Conservation (phyloP, 2,113 vertebrate species). For the Columba livia region DNA sequence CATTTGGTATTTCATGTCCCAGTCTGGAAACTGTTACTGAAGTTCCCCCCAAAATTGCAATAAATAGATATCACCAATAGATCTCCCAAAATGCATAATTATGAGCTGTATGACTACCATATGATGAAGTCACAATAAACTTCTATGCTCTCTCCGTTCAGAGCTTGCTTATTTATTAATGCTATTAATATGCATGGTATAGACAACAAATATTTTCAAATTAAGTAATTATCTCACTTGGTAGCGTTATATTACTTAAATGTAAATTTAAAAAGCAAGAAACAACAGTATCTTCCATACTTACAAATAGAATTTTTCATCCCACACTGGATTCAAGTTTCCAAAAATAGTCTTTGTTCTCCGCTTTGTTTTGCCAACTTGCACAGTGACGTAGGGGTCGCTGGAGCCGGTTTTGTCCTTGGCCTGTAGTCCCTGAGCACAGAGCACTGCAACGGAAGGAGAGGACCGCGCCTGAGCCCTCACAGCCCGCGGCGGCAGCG, state of each 20-base stretch:
- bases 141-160: background rate
- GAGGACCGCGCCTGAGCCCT: background rate
- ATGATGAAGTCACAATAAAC: background rate
- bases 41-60: background rate
- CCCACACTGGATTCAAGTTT: conserved; percentile 97
- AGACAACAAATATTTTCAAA: background rate
- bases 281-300: conserved; percentile 45
- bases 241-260: background rate
- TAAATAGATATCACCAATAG: background rate
- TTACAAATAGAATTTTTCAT: conserved; percentile 98
- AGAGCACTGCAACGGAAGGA: conserved; percentile 83
- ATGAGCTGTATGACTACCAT: background rate
- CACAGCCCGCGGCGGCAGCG: background rate
- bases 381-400: conserved; percentile 97
- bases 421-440: conserved; percentile 95
- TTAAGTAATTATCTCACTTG: background rate
- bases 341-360: conserved; percentile 98
- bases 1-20: background rate
- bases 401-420: conserved; percentile 99
- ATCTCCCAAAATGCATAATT: background rate
- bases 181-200: background rate
- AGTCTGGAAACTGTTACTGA: background rate
- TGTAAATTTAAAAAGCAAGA: background rate
- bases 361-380: conserved; percentile 96
- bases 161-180: background rate